These are phyloP conservation scores for Eulemur albifrons DNA, from an alignment of 2,797 vertebrate species.

Conservation along the genomic window DNA sequence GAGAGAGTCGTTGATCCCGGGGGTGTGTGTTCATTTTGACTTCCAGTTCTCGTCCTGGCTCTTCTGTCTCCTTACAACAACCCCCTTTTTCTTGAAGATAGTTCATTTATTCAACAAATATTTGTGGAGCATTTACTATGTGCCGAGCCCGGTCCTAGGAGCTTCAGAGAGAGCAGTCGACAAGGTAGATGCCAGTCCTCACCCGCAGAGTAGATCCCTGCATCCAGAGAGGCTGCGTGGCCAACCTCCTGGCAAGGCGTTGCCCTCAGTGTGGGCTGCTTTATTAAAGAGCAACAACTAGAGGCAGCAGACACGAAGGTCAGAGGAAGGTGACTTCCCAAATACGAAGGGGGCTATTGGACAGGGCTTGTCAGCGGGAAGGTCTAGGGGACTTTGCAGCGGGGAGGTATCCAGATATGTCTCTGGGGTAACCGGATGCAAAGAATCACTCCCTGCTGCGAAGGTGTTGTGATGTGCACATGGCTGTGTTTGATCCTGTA, in stretches of 20 bases:
- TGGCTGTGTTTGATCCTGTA: not conserved
- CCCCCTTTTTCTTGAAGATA: not conserved
- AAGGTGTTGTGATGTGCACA: not conserved
- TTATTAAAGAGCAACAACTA: not conserved
- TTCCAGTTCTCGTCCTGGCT: not conserved
- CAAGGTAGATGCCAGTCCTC: not conserved
- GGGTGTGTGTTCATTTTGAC: not conserved
- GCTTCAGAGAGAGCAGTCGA: too few relatives aligned
- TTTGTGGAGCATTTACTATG: not conserved
- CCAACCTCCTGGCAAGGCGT: not conserved
- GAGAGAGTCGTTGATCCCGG: not conserved
- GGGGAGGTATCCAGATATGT: not conserved
- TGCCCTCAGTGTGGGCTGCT: not conserved
- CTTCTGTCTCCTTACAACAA: not conserved
- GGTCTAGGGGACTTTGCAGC: not conserved
- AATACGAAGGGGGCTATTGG: not conserved
- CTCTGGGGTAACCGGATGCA: not conserved
- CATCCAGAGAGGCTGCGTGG: not conserved
- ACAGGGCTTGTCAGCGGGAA: not conserved
- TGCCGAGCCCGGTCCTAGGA: not conserved
- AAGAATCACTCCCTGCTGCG: not conserved
- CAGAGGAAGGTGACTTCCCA: not conserved
- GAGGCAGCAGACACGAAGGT: rapidly evolving
- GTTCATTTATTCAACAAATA: not conserved
- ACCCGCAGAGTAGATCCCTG: not conserved